Percentiles rank a stretch among this genome's conserved stretches.
Evolutionary conservation across 1,140 invertebrate species (phyloP).

Genomic region (Drosophila persimilis): DNA sequence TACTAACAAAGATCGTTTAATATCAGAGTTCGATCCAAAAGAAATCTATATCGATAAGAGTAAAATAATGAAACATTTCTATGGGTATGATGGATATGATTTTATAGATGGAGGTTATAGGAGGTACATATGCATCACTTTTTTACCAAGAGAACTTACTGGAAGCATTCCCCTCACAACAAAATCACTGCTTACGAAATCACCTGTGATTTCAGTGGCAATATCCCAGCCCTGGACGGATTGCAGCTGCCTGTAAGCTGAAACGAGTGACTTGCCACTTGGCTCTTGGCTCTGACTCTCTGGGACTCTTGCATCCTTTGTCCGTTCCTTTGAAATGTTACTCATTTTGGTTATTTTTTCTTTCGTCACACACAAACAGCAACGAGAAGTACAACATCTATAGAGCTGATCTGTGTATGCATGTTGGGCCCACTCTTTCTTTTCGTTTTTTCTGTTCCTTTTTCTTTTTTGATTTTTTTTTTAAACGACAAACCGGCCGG

Average conservation of each 20-base stretch:
- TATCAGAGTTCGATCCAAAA: too few relatives aligned
- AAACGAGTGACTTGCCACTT: constrained; percentile 73
- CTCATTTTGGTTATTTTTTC: constrained; percentile 74
- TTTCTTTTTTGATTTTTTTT: constrained; percentile 36
- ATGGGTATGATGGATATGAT: too few relatives aligned
- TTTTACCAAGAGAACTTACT: too few relatives aligned
- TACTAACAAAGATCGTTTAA: too few relatives aligned
- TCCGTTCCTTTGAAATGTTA: constrained; percentile 71
- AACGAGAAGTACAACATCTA: constrained; percentile 40
- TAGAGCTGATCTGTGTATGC: constrained; percentile 23
- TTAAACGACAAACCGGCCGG: constrained; percentile 76
- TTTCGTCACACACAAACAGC: constrained; percentile 34
- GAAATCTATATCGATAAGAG: neutral
- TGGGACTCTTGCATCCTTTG: constrained; percentile 52
- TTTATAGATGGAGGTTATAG: too few relatives aligned
- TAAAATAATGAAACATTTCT: too few relatives aligned
- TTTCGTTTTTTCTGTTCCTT: constrained; percentile 23
- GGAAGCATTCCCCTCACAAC: neutral
- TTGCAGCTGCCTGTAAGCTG: constrained; percentile 61
- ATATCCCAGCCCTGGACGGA: constrained; percentile 34
- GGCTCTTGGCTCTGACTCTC: constrained; percentile 43
- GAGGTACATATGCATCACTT: too few relatives aligned
- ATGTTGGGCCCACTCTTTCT: constrained; percentile 56
- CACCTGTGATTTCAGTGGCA: constrained; percentile 4
- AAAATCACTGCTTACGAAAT: neutral